Conservation (phyloP, 2,888 invertebrate species). For the Eupithecia abbreviata region DNA sequence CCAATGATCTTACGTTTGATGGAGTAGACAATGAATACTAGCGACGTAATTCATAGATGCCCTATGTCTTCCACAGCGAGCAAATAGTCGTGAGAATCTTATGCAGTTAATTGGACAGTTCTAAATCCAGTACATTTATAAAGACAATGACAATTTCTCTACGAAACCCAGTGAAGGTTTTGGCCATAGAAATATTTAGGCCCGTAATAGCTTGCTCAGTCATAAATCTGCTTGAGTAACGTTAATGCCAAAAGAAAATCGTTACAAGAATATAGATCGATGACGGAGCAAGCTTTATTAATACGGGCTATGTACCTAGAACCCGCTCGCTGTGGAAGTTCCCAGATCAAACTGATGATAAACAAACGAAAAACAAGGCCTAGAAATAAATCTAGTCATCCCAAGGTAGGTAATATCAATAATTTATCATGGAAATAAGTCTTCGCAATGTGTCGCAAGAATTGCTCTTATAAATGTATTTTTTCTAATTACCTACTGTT, state of each 20-base stretch:
- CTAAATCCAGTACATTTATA: background rate
- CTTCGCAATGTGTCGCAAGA: background rate
- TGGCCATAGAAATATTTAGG: background rate
- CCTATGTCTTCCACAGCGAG: slow-evolving; percentile 14
- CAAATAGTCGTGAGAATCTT: background rate
- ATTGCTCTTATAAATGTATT: background rate
- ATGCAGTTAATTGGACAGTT: background rate
- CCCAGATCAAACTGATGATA: slow-evolving; percentile 21
- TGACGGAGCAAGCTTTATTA: too few species aligned
- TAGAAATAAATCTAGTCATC: slow-evolving; percentile 27
- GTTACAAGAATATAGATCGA: too few species aligned
- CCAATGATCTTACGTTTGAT: too few species aligned
- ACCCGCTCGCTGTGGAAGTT: slow-evolving; percentile 25
- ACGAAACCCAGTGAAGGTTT: background rate
- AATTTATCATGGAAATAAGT: slow-evolving; percentile 33
- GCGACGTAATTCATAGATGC: slow-evolving; percentile 17
- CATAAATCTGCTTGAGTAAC: too few species aligned
- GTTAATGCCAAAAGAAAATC: too few species aligned
- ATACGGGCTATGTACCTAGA: background rate
- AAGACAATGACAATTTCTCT: background rate
- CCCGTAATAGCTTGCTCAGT: too few species aligned
- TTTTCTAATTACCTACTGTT: background rate
- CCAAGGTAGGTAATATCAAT: slow-evolving; percentile 18
- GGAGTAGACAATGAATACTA: background rate
- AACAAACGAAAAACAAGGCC: slow-evolving; percentile 24